Percentiles rank a stretch among this genome's conserved stretches.
These are phyloP conservation scores for Teleopsis dalmanni DNA, from an alignment of 1,140 invertebrate species.

Conservation along the genomic window DNA sequence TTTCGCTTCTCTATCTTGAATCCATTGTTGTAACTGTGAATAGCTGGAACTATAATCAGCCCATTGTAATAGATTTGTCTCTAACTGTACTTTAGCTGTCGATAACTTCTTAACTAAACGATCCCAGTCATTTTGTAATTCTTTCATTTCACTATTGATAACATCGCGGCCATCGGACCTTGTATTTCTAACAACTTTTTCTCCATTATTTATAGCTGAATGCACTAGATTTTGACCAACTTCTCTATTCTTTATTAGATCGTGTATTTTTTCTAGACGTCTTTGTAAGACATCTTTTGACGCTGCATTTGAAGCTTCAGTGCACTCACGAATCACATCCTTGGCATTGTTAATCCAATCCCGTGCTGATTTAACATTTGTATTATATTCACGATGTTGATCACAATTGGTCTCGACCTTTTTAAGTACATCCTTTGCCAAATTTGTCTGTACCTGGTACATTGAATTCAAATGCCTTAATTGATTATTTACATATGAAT, in stretches of 20 bases:
- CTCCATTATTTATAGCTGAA: slow-evolving; percentile 82
- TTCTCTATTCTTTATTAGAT: slow-evolving; percentile 74
- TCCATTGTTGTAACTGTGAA: slow-evolving; percentile 87
- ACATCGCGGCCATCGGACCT: slow-evolving; percentile 81
- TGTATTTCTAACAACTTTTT: slow-evolving; percentile 82
- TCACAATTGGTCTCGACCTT: slow-evolving; percentile 86
- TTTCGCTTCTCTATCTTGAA: slow-evolving; percentile 88
- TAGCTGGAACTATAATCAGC: slow-evolving; percentile 91
- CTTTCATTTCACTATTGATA: slow-evolving; percentile 80
- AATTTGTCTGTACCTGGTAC: slow-evolving; percentile 82
- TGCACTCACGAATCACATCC: slow-evolving; percentile 72
- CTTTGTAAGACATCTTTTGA: slow-evolving; percentile 77
- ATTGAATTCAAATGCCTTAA: slow-evolving; percentile 82
- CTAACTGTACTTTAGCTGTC: slow-evolving; percentile 83
- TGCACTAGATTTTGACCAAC: slow-evolving; percentile 87
- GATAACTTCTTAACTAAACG: slow-evolving; percentile 84
- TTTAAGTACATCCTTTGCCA: slow-evolving; percentile 86
- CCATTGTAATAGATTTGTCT: slow-evolving; percentile 88
- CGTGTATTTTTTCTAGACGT: slow-evolving; percentile 73
- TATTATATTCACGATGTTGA: slow-evolving; percentile 78
- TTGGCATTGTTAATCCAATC: slow-evolving; percentile 85
- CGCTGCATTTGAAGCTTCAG: slow-evolving; percentile 67
- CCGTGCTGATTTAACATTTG: slow-evolving; percentile 69
- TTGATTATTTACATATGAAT: slow-evolving; percentile 87
- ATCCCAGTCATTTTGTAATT: slow-evolving; percentile 90